These are phyloP conservation scores for Rhinophrynus dorsalis DNA, from an alignment of 2,797 vertebrate species.

Conservation along the genomic window DNA sequence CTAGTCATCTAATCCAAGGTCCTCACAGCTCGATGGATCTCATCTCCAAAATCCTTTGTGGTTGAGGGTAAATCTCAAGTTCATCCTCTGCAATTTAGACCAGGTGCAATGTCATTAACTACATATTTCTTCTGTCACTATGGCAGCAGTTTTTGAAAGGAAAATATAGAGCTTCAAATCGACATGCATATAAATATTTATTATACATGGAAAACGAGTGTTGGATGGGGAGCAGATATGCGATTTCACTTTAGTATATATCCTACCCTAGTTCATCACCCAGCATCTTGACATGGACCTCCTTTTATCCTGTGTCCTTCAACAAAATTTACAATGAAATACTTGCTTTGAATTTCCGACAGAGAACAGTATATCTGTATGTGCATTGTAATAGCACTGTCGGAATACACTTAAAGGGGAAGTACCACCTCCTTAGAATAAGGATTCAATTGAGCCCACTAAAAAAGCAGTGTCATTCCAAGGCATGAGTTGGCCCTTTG, in stretches of 20 bases:
- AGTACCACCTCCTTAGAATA: too few relatives aligned
- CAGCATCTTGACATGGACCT: not conserved
- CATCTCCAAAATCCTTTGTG: conserved; percentile 32
- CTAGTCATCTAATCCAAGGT: conserved; percentile 59
- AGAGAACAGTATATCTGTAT: conserved; percentile 5
- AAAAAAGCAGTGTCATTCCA: too few relatives aligned
- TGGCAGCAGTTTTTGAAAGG: conserved; percentile 52
- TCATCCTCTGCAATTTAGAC: conserved; percentile 49
- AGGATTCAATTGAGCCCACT: too few relatives aligned
- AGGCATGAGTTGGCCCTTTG: too few relatives aligned
- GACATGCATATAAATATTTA: conserved; percentile 43
- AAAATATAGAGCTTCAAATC: conserved; percentile 37
- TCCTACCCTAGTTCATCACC: conserved; percentile 4
- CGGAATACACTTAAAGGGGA: too few relatives aligned
- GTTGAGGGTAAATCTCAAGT: conserved; percentile 47
- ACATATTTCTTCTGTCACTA: conserved; percentile 35
- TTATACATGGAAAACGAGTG: conserved; percentile 23
- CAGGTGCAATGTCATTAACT: conserved; percentile 43
- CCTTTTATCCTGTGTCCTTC: conserved; percentile 20
- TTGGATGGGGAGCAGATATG: conserved; percentile 28
- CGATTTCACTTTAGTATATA: conserved; percentile 20
- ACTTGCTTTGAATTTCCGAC: not conserved
- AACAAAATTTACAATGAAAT: conserved; percentile 5
- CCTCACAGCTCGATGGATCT: not conserved
- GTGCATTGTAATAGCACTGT: too few relatives aligned